Evolutionary conservation across 2,888 invertebrate species (phyloP), one percentile per base, ranked within the genome.

Genomic region (Idaea straminata): DNA sequence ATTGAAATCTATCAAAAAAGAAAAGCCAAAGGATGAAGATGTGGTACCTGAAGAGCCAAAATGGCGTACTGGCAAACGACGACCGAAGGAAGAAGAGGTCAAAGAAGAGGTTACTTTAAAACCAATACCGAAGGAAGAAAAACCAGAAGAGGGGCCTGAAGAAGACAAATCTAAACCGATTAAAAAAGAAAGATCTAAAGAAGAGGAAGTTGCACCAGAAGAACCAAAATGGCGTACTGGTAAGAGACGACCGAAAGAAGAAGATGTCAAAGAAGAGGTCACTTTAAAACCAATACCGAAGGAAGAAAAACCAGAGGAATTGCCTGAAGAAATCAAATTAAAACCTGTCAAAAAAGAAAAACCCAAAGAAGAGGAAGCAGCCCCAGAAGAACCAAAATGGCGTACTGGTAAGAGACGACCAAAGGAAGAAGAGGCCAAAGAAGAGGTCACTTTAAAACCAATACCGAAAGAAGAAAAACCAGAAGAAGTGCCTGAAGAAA

Each of bases 261-360:
- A 64, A 78, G 83, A 66, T 73, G 82, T 85, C 15, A 81, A 85
- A 67, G 91, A 71, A 47, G 69, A 82, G 67, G 82, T 81, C 34
- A 83, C 89, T 13, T 86, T 83, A 81, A 77, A 93, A 86, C 83
- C 77, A 80, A 77, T 72, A 72, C 78, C 63, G 71, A 70, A 85
- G 77, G 69, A 74, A 79, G 74, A 73, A 63, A 81, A 82, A 25
- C 25, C 25, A 25, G 25, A 25, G 3, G 25, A 25, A 25, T 1
- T 58, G 65, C 70, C 69, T 6, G 78, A 89, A 82, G 89, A 86
- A 77, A 65, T 83, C 74, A 63, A 25, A 25, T 25, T 25, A 25
- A 25, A 25, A 25, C 1, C 25, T 1, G 3, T 25, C 3, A 25
- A 25, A 25, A 25, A 25, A 25, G 25, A 25, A 25, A 25, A 1